Evolutionary conservation across 2,797 vertebrate genomes (phyloP).

Genomic region (Myotis pilosus): DNA sequence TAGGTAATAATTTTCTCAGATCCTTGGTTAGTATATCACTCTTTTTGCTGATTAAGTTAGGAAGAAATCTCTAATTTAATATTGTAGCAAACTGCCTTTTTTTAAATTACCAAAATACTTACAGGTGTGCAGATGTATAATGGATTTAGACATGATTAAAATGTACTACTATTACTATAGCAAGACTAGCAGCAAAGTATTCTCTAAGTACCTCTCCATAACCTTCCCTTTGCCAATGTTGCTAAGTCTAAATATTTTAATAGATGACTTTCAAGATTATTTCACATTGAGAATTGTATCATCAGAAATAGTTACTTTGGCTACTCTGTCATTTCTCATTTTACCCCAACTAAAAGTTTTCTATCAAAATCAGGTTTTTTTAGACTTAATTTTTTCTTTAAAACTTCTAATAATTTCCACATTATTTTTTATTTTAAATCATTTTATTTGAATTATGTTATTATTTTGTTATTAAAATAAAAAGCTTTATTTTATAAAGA

Average conservation of each 20-base stretch:
- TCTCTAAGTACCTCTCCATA: neutral
- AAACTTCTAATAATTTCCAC: neutral
- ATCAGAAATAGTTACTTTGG: neutral
- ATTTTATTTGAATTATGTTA: neutral
- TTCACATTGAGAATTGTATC: neutral
- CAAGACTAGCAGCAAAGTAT: conserved; percentile 19
- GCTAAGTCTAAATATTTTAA: neutral
- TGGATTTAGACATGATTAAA: conserved; percentile 46
- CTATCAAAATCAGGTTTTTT: neutral
- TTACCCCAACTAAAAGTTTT: neutral
- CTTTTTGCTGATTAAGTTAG: conserved; percentile 55
- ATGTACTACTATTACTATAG: conserved; percentile 52
- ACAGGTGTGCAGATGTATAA: conserved; percentile 27
- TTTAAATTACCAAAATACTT: conserved; percentile 60
- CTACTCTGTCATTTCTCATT: neutral
- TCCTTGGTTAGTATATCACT: conserved; percentile 1
- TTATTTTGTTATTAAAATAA: neutral
- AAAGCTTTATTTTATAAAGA: conserved; percentile 72
- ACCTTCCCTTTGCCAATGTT: neutral
- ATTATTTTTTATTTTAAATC: conserved; percentile 1
- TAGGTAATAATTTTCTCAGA: conserved; percentile 37
- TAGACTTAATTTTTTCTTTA: neutral
- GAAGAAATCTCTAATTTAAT: conserved; percentile 52
- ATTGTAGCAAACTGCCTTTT: conserved; percentile 40
- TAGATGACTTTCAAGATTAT: neutral